Evolutionary conservation across 2,888 invertebrate genomes (phyloP).

Genomic region (Drosophila algonquin): DNA sequence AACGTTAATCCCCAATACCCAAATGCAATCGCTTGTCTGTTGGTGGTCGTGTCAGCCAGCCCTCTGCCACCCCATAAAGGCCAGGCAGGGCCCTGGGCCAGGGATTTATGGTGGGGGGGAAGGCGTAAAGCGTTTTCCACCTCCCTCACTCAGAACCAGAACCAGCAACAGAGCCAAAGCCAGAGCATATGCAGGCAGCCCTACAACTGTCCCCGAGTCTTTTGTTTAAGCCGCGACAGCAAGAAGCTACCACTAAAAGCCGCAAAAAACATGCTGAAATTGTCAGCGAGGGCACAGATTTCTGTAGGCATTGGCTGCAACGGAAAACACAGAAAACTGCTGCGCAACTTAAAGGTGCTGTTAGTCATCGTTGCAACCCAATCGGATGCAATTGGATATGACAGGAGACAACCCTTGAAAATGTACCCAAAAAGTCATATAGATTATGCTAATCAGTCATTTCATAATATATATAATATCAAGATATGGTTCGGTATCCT

Average conservation of each 20-base stretch:
- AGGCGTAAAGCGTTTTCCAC: constrained; percentile 46
- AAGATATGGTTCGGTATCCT: no score
- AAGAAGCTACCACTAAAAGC: constrained; percentile 25
- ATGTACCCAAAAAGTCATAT: background rate
- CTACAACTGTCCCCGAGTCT: constrained; percentile 39
- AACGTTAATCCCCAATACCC: constrained; percentile 79
- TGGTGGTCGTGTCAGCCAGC: constrained; percentile 36
- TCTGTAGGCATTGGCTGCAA: background rate
- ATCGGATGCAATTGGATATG: background rate
- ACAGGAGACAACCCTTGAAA: background rate
- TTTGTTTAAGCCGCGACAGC: constrained; percentile 39
- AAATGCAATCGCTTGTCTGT: constrained; percentile 74
- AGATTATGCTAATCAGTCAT: no score
- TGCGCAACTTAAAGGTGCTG: background rate
- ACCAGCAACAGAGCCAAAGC: constrained; percentile 11
- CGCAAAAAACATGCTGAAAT: constrained; percentile 21
- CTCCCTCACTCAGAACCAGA: constrained; percentile 24
- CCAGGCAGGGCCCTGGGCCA: constrained; percentile 38
- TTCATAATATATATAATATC: no score
- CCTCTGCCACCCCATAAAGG: constrained; percentile 49
- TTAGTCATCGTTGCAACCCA: background rate
- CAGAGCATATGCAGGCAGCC: constrained; percentile 22
- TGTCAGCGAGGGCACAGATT: background rate
- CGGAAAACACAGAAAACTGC: background rate
- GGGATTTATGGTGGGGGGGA: constrained; percentile 58